phyloP scores from a whole-genome alignment of 2,113 vertebrate species.

The Triplophysa dalaica region DNA sequence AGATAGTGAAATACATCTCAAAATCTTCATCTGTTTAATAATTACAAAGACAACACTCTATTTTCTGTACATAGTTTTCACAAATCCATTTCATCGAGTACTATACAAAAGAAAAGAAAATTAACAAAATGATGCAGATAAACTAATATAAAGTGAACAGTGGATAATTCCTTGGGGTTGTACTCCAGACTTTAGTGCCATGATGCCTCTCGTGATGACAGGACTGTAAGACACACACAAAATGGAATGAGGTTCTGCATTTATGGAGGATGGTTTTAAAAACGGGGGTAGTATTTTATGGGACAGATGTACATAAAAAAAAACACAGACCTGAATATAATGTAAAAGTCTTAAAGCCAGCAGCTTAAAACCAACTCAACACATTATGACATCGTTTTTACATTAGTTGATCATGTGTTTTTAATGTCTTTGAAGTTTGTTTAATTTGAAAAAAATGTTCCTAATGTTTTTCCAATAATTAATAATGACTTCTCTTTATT shows the following conservation, averaged over 20 bases:
- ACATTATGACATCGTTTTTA: too few species aligned
- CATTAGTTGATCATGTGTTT: too few species aligned
- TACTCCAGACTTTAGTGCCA: conserved; percentile 63
- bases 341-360: neutral
- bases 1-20: conserved; percentile 44
- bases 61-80: conserved; percentile 44
- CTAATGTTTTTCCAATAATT: too few species aligned
- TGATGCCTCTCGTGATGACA: conserved; percentile 68
- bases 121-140: conserved; percentile 20
- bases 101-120: conserved; percentile 28
- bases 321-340: neutral
- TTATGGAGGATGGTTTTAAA: neutral
- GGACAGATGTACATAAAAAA: neutral
- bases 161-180: conserved; percentile 63
- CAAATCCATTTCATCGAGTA: conserved; percentile 13
- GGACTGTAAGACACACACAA: conserved; percentile 71
- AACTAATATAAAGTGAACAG: conserved; percentile 47
- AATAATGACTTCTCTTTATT: neutral
- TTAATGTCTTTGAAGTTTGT: neutral
- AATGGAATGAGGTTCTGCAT: conserved; percentile 38
- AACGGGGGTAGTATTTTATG: neutral
- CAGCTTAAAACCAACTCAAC: too few species aligned
- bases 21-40: conserved; percentile 43
- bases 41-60: conserved; percentile 49
- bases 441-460: too few species aligned